Percentiles rank a stretch among this genome's conserved stretches.
Evolutionary conservation across 2,888 invertebrate species (phyloP).

Genomic region (Catocala fraxini): DNA sequence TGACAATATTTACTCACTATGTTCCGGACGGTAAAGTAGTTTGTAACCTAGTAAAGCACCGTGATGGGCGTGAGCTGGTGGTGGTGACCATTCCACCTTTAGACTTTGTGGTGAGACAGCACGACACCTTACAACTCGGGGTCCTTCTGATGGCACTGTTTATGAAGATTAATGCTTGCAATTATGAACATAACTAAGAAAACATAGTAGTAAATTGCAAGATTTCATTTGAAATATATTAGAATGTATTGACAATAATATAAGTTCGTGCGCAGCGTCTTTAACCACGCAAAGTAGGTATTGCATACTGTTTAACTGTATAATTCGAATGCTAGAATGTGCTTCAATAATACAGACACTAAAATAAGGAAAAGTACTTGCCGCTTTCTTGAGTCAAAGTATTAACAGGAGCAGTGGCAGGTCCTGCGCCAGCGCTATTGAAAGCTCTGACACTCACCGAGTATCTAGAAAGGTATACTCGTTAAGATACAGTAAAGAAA

Average conservation of each 20-base stretch:
- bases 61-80: constrained; percentile 91
- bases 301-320: no score
- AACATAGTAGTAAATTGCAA: no score
- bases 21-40: constrained; percentile 92
- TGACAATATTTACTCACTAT: constrained; percentile 73
- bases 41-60: constrained; percentile 94
- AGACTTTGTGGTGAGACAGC: constrained; percentile 93
- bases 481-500: constrained; percentile 2
- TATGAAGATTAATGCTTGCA: neutral
- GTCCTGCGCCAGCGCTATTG: constrained; percentile 95
- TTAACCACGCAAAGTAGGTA: no score
- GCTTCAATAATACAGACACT: no score
- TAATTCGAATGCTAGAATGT: no score
- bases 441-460: constrained; percentile 95
- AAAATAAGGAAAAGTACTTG: constrained; percentile 62
- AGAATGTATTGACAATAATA: no score
- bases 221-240: no score
- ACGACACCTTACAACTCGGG: constrained; percentile 91
- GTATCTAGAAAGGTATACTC: constrained; percentile 81
- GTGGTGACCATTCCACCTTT: constrained; percentile 93
- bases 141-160: constrained; percentile 92
- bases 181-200: no score
- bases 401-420: constrained; percentile 91
- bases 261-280: no score
- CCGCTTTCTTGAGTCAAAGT: constrained; percentile 95